Evolutionary conservation across 2,888 invertebrate species (phyloP).

Genomic region (Drosophila gaucha): DNA sequence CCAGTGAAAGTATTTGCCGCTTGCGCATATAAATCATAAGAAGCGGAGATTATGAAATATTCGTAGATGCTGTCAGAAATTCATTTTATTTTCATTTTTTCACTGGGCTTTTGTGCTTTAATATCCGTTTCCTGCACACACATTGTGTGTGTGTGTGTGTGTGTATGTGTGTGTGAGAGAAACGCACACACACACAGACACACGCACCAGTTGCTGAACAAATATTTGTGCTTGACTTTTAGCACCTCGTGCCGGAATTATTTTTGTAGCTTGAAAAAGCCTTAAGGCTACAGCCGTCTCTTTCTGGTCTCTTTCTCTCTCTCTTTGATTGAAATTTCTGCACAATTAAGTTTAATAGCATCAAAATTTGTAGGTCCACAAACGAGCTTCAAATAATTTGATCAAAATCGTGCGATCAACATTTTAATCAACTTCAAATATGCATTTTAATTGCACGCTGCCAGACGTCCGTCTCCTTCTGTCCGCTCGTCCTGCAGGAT

Average conservation of each 20-base stretch:
- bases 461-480: background rate
- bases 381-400: constrained; percentile 36
- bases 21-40: constrained; percentile 39
- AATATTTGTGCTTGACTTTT: constrained; percentile 48
- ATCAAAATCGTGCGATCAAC: constrained; percentile 45
- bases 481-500: constrained; percentile 3
- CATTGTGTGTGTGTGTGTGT: constrained; percentile 49
- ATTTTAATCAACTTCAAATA: constrained; percentile 45
- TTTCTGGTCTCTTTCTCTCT: background rate
- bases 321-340: constrained; percentile 60
- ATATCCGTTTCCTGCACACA: constrained; percentile 70
- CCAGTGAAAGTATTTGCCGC: constrained; percentile 15
- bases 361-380: constrained; percentile 29
- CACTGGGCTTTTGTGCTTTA: constrained; percentile 49
- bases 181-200: constrained; percentile 1
- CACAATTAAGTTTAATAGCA: constrained; percentile 67
- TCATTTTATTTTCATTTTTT: constrained; percentile 33
- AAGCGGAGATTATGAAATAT: constrained; percentile 8
- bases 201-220: constrained; percentile 10
- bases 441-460: constrained; percentile 35
- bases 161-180: too few relatives aligned
- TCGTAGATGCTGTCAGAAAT: constrained; percentile 35
- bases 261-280: constrained; percentile 26
- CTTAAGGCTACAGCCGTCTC: background rate
- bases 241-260: constrained; percentile 44